Evolutionary conservation across 2,113 vertebrate species (phyloP).

Genomic region (Hepsetus odoe): DNA sequence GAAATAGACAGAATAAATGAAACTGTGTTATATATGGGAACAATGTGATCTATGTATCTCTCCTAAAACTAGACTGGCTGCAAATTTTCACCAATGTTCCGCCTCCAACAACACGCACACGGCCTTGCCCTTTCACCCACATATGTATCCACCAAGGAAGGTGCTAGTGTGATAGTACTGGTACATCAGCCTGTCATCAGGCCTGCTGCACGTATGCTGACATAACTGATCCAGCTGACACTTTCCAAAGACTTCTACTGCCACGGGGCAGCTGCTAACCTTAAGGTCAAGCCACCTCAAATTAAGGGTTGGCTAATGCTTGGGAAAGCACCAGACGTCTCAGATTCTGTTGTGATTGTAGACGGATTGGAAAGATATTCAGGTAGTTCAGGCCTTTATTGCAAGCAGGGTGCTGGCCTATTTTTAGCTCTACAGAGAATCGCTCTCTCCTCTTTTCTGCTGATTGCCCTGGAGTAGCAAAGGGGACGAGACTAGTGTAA

Average conservation of each 20-base stretch:
- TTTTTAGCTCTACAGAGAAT: conserved; percentile 61
- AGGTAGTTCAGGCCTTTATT: not conserved
- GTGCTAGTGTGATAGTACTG: conserved; percentile 36
- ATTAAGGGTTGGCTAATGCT: not conserved
- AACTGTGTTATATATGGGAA: not conserved
- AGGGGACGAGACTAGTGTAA: conserved; percentile 56
- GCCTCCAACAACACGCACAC: conserved; percentile 10
- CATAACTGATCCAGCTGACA: conserved; percentile 22
- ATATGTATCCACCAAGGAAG: conserved; percentile 54
- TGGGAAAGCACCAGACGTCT: not conserved
- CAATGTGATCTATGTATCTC: not conserved
- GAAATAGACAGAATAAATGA: not conserved
- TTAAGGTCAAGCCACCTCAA: not conserved
- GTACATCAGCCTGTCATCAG: conserved; percentile 39
- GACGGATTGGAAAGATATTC: not conserved
- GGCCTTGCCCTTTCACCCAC: conserved; percentile 67
- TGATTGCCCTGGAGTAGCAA: conserved; percentile 47
- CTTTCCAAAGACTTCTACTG: conserved; percentile 12
- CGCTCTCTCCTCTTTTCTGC: conserved; percentile 29
- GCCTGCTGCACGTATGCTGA: conserved; percentile 15
- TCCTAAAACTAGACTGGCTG: not conserved
- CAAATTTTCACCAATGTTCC: not conserved
- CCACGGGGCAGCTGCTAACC: conserved; percentile 1
- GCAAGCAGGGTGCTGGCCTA: conserved; percentile 52
- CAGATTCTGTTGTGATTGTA: not conserved